Base-by-base conservation (phyloP, 2,888 invertebrate genomes). In the Pseudococcus longispinus region DNA sequence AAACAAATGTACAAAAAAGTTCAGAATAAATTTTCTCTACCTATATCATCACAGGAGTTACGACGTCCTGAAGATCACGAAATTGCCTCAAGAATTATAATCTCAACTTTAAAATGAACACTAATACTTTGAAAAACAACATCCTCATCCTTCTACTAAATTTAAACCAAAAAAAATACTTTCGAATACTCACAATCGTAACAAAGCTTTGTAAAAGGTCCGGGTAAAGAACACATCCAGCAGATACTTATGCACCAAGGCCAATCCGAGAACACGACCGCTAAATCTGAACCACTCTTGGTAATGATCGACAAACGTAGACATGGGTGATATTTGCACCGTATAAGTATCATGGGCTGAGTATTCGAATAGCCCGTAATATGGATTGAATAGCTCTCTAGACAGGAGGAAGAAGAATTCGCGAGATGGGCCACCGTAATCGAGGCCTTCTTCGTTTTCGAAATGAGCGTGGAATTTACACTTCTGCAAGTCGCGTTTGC, bases 341-440 rank as follows among this genome's bases (percentile, higher is more conserved):
- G 98, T 98, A 91, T 98, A 98, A 0, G 98, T 98, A 90, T 99
- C 98, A 90, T 98, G 98, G 82, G 98, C 98, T 0, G 98, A 98
- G 91, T 99, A 99, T 92, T 99, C 98, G 91, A 99, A 99, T 88
- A 98, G 93, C 0, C 98, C 98, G 90, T 99, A 98, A 91, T 98
- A 98, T 0, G 99, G 99, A 92, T 99, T 98, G 92, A 99, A 99
- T 13, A 99, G 93, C 91, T 99, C 98, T 86, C 98, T 93, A 0
- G 98, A 98, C n/a, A 99, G 92, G 42, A 99, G 93, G 91, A 98
- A 98, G 93, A 99, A 99, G 92, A 99, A 98, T 92, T 99, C 99
- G 42, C 98, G 93, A 15, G 98, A 98, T 1, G 98, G 98, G 0
- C 99, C 99, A 77, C 99, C 98, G 91, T 99, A 99, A 92, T 99